Base-by-base conservation (phyloP, 2,888 invertebrate genomes). In the Athrips mouffetella region DNA sequence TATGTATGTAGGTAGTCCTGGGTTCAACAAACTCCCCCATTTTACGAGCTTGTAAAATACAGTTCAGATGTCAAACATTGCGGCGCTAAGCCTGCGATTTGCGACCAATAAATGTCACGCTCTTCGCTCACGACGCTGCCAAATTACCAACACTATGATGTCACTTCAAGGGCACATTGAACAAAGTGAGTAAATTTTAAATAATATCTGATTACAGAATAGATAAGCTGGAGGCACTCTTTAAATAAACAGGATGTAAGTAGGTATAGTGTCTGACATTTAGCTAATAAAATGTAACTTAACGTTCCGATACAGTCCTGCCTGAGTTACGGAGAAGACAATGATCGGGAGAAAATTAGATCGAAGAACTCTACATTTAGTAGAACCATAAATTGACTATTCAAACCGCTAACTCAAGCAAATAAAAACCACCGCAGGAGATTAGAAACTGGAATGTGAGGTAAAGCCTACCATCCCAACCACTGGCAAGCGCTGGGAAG, bases 1-100 rank as follows among this genome's bases (percentile, higher is more conserved):
- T 85, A 86, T 86, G 78, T n/a, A n/a, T n/a, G n/a, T n/a, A n/a
- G 82, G 78, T 77, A 73, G 79, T 80, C 82, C 81, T 70, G 77
- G 78, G 87, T 83, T 86, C 87, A 86, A 85, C 70, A 82, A 85
- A 85, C 87, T 80, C 65, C 67, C n/a, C 73, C 62, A 76, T 81
- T 85, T 78, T 69, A 80, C 80, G 74, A 67, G 66, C 69, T 59
- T 45, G 45, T 40, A 41, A 80, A 82, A 76, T 78, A 72, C 71
- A 72, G 60, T 18, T 15, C 18, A 18, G 64, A 67, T 67, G 67
- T 67, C 71, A 67, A 73, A 76, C 76, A 67, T 62, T 66, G 66
- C 57, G 62, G 63, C 62, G 74, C 74, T 68, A 65, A 59, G 61
- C 52, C 53, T 53, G 52, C 55, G 59, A 63, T 62, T 64, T 67